A percentile compares a stretch with the other conserved stretches of the same genome.
phyloP scores from a whole-genome alignment of 2,888 invertebrate genomes.

The Xanthorhoe spadicearia region DNA sequence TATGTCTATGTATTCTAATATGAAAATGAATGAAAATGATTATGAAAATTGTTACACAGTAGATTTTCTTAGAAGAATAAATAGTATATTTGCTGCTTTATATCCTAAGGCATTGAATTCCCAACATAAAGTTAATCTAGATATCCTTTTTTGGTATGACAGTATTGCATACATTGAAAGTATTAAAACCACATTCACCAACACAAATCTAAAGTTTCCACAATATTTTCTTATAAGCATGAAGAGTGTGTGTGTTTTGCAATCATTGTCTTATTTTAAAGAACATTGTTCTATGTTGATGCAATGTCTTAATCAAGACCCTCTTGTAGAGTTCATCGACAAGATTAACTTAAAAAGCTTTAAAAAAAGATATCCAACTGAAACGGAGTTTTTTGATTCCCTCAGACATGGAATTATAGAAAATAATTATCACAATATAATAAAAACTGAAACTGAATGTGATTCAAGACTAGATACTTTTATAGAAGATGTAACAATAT shows the following conservation, averaged over 20 bases:
- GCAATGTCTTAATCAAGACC: slow-evolving; percentile 10
- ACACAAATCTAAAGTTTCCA: not conserved
- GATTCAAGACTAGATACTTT: not conserved
- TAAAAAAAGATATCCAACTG: not conserved
- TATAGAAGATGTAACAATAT: not conserved
- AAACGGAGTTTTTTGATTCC: slow-evolving; percentile 3
- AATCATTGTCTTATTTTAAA: not conserved
- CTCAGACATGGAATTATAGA: not conserved
- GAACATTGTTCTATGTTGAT: not conserved
- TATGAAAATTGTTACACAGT: slow-evolving; percentile 4
- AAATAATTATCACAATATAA: slow-evolving; percentile 1
- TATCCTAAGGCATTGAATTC: slow-evolving; percentile 6
- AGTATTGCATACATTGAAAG: not conserved
- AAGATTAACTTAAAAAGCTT: slow-evolving; percentile 8
- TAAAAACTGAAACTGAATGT: not conserved
- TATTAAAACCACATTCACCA: not conserved
- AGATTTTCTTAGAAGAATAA: slow-evolving; percentile 16
- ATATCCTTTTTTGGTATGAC: not conserved
- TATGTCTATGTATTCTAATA: slow-evolving; percentile 13
- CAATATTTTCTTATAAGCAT: slow-evolving; percentile 13
- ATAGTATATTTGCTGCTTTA: slow-evolving; percentile 3
- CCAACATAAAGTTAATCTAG: not conserved
- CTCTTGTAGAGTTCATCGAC: slow-evolving; percentile 10
- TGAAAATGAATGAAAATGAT: slow-evolving; percentile 1
- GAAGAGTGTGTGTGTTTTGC: not conserved